Base-by-base conservation (phyloP, 2,113 vertebrate genomes). In the Pipa parva region DNA sequence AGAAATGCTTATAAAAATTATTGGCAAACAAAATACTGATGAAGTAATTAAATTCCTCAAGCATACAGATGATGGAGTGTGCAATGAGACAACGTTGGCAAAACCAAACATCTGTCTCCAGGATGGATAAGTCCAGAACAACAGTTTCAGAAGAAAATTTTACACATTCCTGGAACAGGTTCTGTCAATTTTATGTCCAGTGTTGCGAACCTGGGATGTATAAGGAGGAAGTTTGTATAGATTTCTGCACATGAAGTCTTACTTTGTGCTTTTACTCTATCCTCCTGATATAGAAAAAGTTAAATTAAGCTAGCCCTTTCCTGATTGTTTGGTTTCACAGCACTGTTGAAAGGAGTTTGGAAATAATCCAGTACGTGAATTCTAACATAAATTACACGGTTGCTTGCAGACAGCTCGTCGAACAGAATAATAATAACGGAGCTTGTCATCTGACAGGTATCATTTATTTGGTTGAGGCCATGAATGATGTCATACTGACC, bases 351-450 rank as follows among this genome's bases (percentile, higher is more conserved):
- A 39, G 22, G 51, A 18, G 7, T 24, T 50, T 63, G 46, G 60
- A 50, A 36, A 33, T 1, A 2, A 63, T 36, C 46, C 21, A 51
- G 24, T 51, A 50, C 24, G 17, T 20, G 13, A 36, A 48, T 48
- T 31, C 21, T 24, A 33, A 33, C 29, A 24, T 17, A 55, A 28
- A 31, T 46, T 24, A 65, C 20, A 52, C 54, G 45, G 59, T 42
- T 59, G 33, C 56, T 25, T 15, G 37, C 17, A 55, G 17, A 52
- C 33, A 5, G 39, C 9, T 18, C 8, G 8, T 15, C 27, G 22
- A 25, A 58, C 18, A 22, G n/a, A 58, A 58, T 33, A 2, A 13
- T 13, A 49, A 22, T 24, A 49, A 49, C 18, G 7, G 21, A 49
- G 12, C 8, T 3, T 24, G 15, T 29, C 12, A 7, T 27, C 17